Evolutionary conservation across 2,113 vertebrate species (phyloP).

Genomic region (Urocynchramus pylzowi): DNA sequence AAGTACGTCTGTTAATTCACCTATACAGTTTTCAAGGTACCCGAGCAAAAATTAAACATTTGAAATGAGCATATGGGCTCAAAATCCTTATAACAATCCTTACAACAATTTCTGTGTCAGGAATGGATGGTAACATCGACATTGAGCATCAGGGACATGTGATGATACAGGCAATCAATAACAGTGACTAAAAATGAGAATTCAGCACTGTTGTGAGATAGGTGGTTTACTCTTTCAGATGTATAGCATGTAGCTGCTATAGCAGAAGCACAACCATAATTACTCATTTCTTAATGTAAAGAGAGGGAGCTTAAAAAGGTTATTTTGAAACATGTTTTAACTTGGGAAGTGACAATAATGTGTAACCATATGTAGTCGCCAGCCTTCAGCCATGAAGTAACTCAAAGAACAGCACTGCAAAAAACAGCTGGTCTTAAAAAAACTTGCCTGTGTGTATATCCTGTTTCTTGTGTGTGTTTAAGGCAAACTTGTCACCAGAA

Average conservation of each 20-base stretch:
- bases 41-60: background rate
- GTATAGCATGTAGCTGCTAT: background rate
- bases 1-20: background rate
- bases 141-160: background rate
- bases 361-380: background rate
- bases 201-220: background rate
- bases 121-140: rapidly evolving
- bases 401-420: background rate
- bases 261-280: background rate
- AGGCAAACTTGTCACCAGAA: background rate
- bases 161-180: background rate
- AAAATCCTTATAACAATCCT: background rate
- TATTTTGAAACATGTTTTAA: background rate
- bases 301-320: background rate
- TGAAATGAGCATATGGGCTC: background rate
- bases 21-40: background rate
- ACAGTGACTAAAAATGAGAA: background rate
- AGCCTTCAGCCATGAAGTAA: background rate
- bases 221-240: background rate
- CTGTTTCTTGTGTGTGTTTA: background rate
- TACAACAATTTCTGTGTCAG: background rate
- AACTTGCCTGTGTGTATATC: background rate
- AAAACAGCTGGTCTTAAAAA: background rate
- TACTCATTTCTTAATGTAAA: background rate
- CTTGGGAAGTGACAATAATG: background rate